phyloP scores from a whole-genome alignment of 1,140 invertebrate species.

The Drosophila ananassae region DNA sequence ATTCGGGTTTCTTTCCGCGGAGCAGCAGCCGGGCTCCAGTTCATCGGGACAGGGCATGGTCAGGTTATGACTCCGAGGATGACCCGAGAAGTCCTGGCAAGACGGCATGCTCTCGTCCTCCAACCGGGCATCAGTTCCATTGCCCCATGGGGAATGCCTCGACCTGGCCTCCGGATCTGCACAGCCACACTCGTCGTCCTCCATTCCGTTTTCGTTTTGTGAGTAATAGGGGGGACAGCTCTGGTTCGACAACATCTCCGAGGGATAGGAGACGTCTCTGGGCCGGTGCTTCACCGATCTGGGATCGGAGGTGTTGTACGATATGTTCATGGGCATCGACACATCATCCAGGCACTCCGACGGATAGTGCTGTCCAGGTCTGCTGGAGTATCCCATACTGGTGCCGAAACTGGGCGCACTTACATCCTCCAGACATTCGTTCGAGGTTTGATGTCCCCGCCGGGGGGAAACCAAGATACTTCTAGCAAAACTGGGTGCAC shows the following conservation, averaged over 20 bases:
- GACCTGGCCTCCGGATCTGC: not conserved
- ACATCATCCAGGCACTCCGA: slow-evolving; percentile 28
- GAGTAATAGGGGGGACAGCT: slow-evolving; percentile 24
- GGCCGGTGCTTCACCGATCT: not conserved
- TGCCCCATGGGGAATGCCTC: not conserved
- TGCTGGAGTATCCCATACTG: not conserved
- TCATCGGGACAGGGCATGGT: slow-evolving; percentile 23
- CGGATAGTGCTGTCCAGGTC: not conserved
- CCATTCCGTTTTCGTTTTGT: not conserved
- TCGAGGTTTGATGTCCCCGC: not conserved
- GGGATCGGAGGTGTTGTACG: not conserved
- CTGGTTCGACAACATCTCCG: slow-evolving; percentile 18
- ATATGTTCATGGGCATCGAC: slow-evolving; percentile 15
- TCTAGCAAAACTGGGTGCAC: not conserved
- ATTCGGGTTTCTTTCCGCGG: not conserved
- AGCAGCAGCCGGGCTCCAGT: not conserved
- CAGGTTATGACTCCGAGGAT: slow-evolving; percentile 8
- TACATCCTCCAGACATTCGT: not conserved
- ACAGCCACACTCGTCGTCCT: not conserved
- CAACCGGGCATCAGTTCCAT: slow-evolving; percentile 2
- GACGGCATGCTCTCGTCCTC: slow-evolving; percentile 40
- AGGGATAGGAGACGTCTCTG: slow-evolving; percentile 20
- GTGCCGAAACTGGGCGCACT: not conserved
- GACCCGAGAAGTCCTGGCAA: slow-evolving; percentile 1
- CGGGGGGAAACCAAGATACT: not conserved